Evolutionary conservation across 2,888 invertebrate genomes (phyloP).

Genomic region (Drosophila atripex): DNA sequence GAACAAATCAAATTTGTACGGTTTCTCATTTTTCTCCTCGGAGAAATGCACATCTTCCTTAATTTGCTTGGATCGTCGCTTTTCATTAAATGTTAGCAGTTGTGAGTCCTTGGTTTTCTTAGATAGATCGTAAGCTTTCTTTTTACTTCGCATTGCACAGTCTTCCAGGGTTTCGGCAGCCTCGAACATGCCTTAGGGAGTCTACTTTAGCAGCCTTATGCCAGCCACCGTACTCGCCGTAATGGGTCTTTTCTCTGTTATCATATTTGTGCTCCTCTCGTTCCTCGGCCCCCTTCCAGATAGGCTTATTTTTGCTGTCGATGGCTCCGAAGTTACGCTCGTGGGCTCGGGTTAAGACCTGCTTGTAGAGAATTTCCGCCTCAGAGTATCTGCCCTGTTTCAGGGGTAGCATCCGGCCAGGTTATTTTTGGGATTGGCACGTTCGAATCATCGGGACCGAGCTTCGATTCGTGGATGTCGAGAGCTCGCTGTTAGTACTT

Average conservation of each 20-base stretch:
- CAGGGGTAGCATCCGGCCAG: constrained; percentile 98
- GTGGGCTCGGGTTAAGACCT: constrained; percentile 98
- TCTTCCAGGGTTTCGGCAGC: constrained; percentile 99
- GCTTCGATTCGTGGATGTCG: constrained; percentile 98
- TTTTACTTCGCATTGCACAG: constrained; percentile 97
- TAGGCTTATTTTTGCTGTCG: constrained; percentile 88
- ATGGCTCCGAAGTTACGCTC: constrained; percentile 98
- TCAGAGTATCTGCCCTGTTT: constrained; percentile 99
- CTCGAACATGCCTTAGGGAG: constrained; percentile 99
- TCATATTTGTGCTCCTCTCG: constrained; percentile 97
- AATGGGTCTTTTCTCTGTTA: constrained; percentile 94
- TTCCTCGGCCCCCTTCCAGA: constrained; percentile 95
- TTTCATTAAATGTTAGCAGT: constrained; percentile 87
- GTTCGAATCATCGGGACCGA: constrained; percentile 98
- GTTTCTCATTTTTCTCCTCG: constrained; percentile 79
- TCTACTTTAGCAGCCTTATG: constrained; percentile 99
- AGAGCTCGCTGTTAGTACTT: constrained; percentile 98
- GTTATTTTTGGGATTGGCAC: constrained; percentile 99
- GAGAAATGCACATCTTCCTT: constrained; percentile 81
- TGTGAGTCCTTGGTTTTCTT: constrained; percentile 94
- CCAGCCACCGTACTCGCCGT: constrained; percentile 96
- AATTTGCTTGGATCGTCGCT: constrained; percentile 85
- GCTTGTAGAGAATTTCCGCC: constrained; percentile 99
- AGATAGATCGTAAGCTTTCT: constrained; percentile 97
- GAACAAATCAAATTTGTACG: constrained; percentile 55